Percentiles rank a stretch among this genome's conserved stretches.
phyloP scores from a whole-genome alignment of 1,140 invertebrate species.

The Alviniconcha marisindica region DNA sequence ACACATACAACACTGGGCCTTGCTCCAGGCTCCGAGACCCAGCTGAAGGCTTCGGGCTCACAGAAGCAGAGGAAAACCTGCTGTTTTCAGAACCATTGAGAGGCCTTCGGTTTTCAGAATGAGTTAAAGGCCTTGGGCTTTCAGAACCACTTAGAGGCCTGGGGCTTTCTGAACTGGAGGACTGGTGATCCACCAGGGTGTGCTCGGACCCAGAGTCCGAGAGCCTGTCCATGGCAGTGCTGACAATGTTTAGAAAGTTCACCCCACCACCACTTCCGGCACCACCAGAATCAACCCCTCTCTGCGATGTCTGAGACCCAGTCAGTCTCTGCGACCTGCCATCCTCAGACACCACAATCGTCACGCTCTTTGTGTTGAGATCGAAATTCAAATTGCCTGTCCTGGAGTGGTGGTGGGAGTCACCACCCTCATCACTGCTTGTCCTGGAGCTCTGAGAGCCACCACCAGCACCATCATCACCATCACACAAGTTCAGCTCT shows the following conservation, averaged over 20 bases:
- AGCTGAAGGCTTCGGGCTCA: no score
- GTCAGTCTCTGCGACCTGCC: not conserved
- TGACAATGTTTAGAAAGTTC: slow-evolving; percentile 40
- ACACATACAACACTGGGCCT: slow-evolving; percentile 26
- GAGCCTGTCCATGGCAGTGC: slow-evolving; percentile 35
- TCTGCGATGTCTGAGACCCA: not conserved
- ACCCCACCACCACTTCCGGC: not conserved
- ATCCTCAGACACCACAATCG: slow-evolving; percentile 37
- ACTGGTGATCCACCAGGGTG: slow-evolving; percentile 39
- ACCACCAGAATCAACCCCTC: no score
- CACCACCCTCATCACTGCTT: not conserved
- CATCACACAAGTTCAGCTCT: not conserved
- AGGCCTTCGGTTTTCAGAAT: not conserved
- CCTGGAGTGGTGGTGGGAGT: not conserved
- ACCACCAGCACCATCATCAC: not conserved
- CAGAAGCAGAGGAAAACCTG: no score
- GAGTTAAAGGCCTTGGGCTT: not conserved
- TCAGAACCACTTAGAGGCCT: slow-evolving; percentile 1
- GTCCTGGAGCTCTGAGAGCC: not conserved
- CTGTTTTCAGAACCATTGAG: no score
- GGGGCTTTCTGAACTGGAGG: slow-evolving; percentile 34
- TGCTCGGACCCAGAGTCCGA: slow-evolving; percentile 49
- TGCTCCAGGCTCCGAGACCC: no score
- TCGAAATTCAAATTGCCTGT: not conserved
- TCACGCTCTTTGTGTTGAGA: slow-evolving; percentile 7